Evolutionary conservation across 2,888 invertebrate genomes (phyloP), one percentile per base, ranked within the genome.

Genomic region (Pocota personata): DNA sequence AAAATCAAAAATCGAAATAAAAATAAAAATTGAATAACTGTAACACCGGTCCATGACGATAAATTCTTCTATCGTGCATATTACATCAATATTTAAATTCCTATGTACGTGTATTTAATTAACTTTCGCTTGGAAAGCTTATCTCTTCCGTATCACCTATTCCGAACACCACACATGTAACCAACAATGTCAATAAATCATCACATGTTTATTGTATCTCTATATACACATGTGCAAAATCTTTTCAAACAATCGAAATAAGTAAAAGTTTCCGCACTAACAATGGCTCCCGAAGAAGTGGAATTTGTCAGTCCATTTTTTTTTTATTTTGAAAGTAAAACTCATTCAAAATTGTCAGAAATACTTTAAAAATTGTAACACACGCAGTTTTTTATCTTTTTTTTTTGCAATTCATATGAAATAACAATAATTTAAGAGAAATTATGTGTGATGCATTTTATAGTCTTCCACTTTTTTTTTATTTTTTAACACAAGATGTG

Each of bases 81-180:
- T 64, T 48, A 64, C 64, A 32, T 48, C 19, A 69, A 60, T 8
- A 12, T 72, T 37, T 3, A 48, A 58, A 48, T 48, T 16, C 48
- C 24, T 21, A n/a, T n/a, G n/a, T n/a, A n/a, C n/a, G n/a, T n/a
- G 5, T 43, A 14, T 21, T 71, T 35, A 58, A 48, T 60, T 35
- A 37, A 60, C 72, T 72, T 72, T 60, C 72, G 16, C 10, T 72
- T 48, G 12, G 60, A 72, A 72, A 60, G 72, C 48, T 72, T 37
- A 60, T 37, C 21, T 48, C 24, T 60, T 71, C 43, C 40, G 46
- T 46, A 35, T 58, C 46, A 14, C 35, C 32, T 7, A n/a, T 30
- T n/a, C 10, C n/a, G 57, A 71, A 43, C 5, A n/a, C 6, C 0
- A 1, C 30, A 27, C 8, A 50, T 48, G 32, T 30, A 30, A 21